phyloP scores from a whole-genome alignment of 2,797 vertebrate species.

The Anabacerthia variegaticeps region DNA sequence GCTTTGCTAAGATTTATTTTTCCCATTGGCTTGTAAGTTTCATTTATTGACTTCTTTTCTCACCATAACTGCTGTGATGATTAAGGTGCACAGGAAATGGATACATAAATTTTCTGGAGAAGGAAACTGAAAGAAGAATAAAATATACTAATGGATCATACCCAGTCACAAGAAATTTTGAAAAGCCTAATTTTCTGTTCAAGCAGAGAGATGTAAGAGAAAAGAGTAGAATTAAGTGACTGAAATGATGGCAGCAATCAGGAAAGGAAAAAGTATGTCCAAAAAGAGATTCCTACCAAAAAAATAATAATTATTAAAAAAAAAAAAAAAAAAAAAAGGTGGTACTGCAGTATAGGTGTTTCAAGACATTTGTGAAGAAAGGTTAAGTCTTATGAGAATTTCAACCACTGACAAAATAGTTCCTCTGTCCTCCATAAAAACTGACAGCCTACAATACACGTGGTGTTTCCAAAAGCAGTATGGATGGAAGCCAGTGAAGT shows the following conservation, averaged over 20 bases:
- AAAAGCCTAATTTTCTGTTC: neutral
- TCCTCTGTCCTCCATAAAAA: neutral
- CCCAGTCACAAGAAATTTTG: neutral
- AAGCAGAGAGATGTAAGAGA: neutral
- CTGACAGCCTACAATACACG: fast-evolving
- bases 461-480: neutral
- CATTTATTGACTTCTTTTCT: neutral
- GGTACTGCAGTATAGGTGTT: neutral
- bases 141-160: neutral
- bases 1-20: neutral
- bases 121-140: neutral
- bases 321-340: neutral
- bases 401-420: neutral
- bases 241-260: neutral
- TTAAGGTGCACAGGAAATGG: neutral
- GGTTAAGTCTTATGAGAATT: neutral
- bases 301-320: neutral
- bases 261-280: neutral
- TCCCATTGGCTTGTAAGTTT: neutral
- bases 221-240: neutral
- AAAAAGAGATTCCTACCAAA: neutral
- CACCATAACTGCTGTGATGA: neutral
- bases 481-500: neutral
- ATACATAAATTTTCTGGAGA: neutral
- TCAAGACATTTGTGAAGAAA: neutral